Conservation (phyloP, 2,797 vertebrate genomes). For the Sparidentex hasta region DNA sequence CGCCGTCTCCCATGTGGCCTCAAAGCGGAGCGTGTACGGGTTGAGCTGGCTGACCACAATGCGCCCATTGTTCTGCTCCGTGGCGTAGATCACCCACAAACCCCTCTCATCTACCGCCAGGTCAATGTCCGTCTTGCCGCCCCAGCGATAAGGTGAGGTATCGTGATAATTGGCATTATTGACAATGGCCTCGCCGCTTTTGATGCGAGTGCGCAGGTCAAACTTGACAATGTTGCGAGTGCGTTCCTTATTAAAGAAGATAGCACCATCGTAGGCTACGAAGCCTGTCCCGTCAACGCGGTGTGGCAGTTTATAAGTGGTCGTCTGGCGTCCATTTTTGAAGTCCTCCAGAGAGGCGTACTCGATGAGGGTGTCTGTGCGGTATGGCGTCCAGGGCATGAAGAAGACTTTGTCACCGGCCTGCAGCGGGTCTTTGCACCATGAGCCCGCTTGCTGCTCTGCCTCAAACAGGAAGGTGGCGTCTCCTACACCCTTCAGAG, state of each 20-base stretch:
- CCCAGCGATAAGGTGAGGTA: constrained; percentile 98
- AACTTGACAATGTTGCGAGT: constrained; percentile 99
- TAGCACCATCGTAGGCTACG: constrained; percentile 97
- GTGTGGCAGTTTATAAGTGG: constrained; percentile 97
- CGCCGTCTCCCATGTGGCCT: constrained; percentile 95
- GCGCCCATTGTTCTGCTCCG: constrained; percentile 98
- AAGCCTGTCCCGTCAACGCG: constrained; percentile 98
- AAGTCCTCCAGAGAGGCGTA: constrained; percentile 96
- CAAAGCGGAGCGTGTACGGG: constrained; percentile 97
- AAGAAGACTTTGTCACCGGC: constrained; percentile 99
- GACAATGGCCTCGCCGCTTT: constrained; percentile 98
- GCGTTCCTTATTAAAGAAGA: constrained; percentile 99
- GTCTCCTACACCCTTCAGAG: constrained; percentile 94
- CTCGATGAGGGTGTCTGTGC: constrained; percentile 97
- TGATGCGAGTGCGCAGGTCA: constrained; percentile 98
- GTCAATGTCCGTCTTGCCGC: constrained; percentile 98
- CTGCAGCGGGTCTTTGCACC: constrained; percentile 99
- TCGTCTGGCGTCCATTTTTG: constrained; percentile 93
- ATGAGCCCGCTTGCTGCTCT: constrained; percentile 98
- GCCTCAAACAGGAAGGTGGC: constrained; percentile 96
- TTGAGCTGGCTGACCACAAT: constrained; percentile 99
- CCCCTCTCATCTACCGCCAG: constrained; percentile 97
- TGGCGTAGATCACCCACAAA: constrained; percentile 98
- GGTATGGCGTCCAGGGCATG: constrained; percentile 99
- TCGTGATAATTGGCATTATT: constrained; percentile 99